phyloP scores from a whole-genome alignment of 23 tunicate genomes.

The Trididemnum clinides region DNA sequence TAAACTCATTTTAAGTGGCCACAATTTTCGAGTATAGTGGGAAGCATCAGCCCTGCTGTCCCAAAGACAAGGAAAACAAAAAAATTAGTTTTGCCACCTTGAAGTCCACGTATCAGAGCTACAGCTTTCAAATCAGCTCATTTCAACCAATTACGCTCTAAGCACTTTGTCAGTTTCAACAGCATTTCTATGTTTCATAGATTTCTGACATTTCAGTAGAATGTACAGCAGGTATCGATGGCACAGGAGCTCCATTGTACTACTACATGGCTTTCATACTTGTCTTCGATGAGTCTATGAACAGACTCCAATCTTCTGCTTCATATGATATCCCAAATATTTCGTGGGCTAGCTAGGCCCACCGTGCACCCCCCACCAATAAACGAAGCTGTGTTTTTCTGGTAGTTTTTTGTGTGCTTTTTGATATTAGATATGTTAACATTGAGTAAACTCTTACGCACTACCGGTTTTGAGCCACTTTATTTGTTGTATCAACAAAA shows the following conservation, averaged over 20 bases:
- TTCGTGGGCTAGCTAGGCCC: no score
- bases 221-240: conserved; percentile 11
- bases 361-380: no score
- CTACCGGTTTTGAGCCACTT: no score
- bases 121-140: conserved; percentile 31
- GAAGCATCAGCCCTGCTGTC: conserved; percentile 9
- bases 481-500: no score
- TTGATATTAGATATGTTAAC: no score
- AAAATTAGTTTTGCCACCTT: conserved; percentile 9
- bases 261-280: conserved; percentile 16
- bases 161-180: neutral
- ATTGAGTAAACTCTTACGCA: no score
- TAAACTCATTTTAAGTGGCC: conserved; percentile 4
- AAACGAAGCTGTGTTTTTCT: no score
- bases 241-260: conserved; percentile 1
- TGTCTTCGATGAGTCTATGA: conserved; percentile 20
- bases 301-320: conserved; percentile 28
- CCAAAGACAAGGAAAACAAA: neutral
- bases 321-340: neutral
- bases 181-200: conserved; percentile 28
- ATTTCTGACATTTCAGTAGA: neutral
- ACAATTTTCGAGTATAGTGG: neutral
- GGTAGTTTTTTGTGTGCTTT: no score
- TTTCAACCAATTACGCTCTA: conserved; percentile 8
- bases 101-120: conserved; percentile 1